Evolutionary conservation across 2,113 vertebrate species (phyloP).

Genomic region (Felis catus): DNA sequence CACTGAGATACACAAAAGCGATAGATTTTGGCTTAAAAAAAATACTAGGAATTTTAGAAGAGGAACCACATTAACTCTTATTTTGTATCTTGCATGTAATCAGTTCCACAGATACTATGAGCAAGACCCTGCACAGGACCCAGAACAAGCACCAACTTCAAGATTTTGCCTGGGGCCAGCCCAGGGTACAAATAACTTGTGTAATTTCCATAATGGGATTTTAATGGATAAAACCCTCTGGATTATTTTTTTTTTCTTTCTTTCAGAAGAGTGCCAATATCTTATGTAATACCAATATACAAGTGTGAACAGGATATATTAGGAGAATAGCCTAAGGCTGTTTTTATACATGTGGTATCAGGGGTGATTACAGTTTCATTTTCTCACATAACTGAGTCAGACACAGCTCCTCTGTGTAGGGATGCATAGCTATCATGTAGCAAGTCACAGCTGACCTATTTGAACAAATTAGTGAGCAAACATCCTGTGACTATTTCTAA

Average conservation of each 20-base stretch:
- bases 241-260: background rate
- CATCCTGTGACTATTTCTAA: background rate
- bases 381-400: background rate
- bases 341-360: constrained; percentile 18
- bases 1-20: background rate
- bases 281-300: constrained; percentile 16
- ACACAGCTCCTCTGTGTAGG: background rate
- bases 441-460: background rate
- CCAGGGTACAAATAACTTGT: background rate
- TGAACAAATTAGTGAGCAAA: background rate
- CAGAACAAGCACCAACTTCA: background rate
- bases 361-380: background rate
- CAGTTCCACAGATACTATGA: background rate
- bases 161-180: background rate
- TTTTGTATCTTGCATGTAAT: background rate
- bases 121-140: background rate
- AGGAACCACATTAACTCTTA: background rate
- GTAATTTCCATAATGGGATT: constrained; percentile 50
- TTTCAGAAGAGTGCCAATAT: constrained; percentile 10
- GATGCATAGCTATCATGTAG: background rate
- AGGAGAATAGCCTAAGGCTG: background rate
- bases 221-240: constrained; percentile 23
- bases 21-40: background rate
- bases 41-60: background rate
- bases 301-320: background rate